Evolutionary conservation across 2,113 vertebrate genomes (phyloP).

Genomic region (Sus scrofa): T2T-Sscrofa CM000813.6:42620001-42620500

Average conservation of each 20-base stretch:
- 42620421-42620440: background rate
- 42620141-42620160: no score
- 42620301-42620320: background rate
- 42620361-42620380: background rate
- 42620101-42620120: no score
- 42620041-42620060: no score
- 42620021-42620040: no score
- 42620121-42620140: no score
- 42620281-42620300: rapidly evolving
- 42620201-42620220: background rate
- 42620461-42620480: background rate
- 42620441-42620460: background rate
- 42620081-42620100: no score
- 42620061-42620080: no score
- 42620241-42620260: rapidly evolving
- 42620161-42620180: background rate
- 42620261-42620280: rapidly evolving
- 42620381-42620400: background rate
- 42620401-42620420: no score
- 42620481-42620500: background rate
- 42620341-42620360: rapidly evolving
- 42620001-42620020: no score
- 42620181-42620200: background rate
- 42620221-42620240: background rate
- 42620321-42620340: rapidly evolving